A percentile compares a stretch with the other conserved stretches of the same genome.
These are phyloP conservation scores for Spatulosminthurus flaviceps DNA, from an alignment of 2,888 invertebrate genomes.

Conservation along the genomic window DNA sequence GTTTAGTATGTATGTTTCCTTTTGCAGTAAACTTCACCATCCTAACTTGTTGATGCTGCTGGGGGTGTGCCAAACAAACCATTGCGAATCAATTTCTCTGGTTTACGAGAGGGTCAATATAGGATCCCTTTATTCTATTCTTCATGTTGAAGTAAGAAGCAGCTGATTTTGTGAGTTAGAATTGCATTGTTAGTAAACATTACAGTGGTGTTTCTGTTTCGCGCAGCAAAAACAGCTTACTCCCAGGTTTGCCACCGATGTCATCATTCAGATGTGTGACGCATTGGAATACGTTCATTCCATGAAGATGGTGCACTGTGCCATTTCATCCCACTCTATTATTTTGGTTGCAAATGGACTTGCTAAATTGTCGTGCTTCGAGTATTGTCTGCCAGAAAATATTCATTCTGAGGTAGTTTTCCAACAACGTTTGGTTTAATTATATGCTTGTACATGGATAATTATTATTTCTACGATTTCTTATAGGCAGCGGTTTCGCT, in stretches of 20 bases:
- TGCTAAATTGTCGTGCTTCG: slow-evolving; percentile 68
- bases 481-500: slow-evolving; percentile 29
- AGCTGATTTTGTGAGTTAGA: neutral
- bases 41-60: slow-evolving; percentile 66
- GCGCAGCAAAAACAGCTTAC: slow-evolving; percentile 47
- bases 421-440: no score
- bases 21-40: slow-evolving; percentile 58
- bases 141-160: slow-evolving; percentile 64
- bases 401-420: slow-evolving; percentile 33
- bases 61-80: slow-evolving; percentile 67
- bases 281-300: slow-evolving; percentile 67
- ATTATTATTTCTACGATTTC: slow-evolving; percentile 13
- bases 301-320: slow-evolving; percentile 67
- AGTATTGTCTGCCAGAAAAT: slow-evolving; percentile 64
- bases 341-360: slow-evolving; percentile 65
- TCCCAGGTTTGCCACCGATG: slow-evolving; percentile 49
- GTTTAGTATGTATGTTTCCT: neutral
- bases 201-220: neutral
- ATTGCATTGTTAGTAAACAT: neutral
- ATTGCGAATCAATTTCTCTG: slow-evolving; percentile 66
- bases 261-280: slow-evolving; percentile 65
- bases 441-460: no score
- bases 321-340: slow-evolving; percentile 67
- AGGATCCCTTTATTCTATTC: slow-evolving; percentile 67
- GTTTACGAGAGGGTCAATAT: slow-evolving; percentile 67